Evolutionary conservation across 2,113 vertebrate species (phyloP).

Genomic region (Merops nubicus): DNA sequence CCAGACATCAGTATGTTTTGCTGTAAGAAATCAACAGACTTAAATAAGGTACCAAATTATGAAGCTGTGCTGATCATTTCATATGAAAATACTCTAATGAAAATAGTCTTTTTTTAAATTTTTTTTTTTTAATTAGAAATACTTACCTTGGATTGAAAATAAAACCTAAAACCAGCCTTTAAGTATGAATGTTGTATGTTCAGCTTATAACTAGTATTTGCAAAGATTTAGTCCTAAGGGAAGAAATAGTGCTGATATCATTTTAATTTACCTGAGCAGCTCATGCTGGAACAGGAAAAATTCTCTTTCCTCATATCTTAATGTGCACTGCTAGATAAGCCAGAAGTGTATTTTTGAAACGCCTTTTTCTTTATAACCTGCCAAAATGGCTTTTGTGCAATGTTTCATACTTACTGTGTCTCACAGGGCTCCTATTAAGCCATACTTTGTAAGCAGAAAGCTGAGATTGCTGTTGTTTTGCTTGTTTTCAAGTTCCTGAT

Average conservation of each 20-base stretch:
- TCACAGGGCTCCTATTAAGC: not conserved
- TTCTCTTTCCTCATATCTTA: not conserved
- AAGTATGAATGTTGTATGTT: not conserved
- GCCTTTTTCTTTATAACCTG: not conserved
- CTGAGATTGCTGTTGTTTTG: not conserved
- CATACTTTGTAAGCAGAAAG: not conserved
- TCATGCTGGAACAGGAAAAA: slow-evolving; percentile 9
- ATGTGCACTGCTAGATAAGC: not conserved
- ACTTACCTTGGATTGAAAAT: not conserved
- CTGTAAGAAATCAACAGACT: not conserved
- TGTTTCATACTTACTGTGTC: not conserved
- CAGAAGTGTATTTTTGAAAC: not conserved
- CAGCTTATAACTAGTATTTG: not conserved
- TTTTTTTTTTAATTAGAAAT: not conserved
- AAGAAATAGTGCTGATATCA: not conserved
- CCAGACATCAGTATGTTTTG: not conserved
- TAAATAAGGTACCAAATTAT: not conserved
- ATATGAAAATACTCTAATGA: not conserved
- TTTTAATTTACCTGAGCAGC: not conserved
- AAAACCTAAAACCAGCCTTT: not conserved
- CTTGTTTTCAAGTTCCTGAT: not conserved
- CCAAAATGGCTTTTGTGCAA: not conserved
- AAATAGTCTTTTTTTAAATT: not conserved
- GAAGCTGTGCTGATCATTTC: not conserved
- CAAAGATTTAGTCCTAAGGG: not conserved